phyloP scores from a whole-genome alignment of 2,113 vertebrate species.

The Tachuris rubrigastra region DNA sequence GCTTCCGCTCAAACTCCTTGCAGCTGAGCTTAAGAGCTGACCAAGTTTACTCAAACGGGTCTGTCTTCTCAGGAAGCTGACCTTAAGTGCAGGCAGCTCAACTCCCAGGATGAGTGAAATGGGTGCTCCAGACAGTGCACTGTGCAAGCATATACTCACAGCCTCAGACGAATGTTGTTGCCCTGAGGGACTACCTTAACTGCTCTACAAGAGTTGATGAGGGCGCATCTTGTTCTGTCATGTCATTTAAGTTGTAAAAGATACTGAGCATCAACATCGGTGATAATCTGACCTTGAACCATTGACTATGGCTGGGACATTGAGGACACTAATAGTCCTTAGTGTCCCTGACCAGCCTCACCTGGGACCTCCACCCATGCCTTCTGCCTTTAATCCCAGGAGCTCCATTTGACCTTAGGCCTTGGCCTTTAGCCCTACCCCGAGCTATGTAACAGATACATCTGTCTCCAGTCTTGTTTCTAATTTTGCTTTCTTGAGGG shows the following conservation, averaged over 20 bases:
- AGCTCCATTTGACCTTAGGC: neutral
- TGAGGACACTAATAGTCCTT: neutral
- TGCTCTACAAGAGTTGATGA: neutral
- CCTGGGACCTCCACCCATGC: neutral
- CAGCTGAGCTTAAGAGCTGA: neutral
- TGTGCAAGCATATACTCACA: neutral
- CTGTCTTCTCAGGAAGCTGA: neutral
- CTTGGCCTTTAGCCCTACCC: neutral
- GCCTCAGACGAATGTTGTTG: neutral
- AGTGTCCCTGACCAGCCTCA: neutral
- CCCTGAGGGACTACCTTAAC: neutral
- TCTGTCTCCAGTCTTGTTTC: accelerated
- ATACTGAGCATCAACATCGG: neutral
- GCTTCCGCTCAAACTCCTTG: neutral
- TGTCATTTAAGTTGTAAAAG: neutral
- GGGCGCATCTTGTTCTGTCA: neutral
- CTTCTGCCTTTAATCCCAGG: neutral
- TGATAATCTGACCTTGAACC: too few relatives aligned
- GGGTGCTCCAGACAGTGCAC: neutral
- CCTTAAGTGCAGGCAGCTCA: neutral
- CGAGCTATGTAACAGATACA: neutral
- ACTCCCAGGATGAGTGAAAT: accelerated
- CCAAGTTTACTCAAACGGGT: neutral
- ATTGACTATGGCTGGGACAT: neutral
- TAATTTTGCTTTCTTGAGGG: neutral